Evolutionary conservation across 2,113 vertebrate genomes (phyloP), one percentile per base, ranked within the genome.

Genomic region (Microtus oregoni): DNA sequence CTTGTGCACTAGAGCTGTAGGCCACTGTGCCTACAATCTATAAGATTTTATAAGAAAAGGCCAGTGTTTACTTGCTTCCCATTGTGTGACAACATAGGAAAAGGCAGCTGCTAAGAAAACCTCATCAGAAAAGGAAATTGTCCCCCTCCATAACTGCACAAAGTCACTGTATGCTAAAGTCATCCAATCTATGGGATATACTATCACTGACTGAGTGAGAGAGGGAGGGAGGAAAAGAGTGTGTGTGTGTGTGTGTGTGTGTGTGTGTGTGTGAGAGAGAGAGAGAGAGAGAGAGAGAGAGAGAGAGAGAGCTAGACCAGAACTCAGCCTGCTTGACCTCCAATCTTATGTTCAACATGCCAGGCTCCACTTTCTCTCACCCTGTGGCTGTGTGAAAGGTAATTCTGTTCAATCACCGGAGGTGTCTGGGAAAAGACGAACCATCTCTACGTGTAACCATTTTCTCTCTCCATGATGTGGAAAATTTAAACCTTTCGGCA

Each of bases 401-500:
- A 86, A 35, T 68, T 95, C 67, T 92, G 26, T 88, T 67, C 68
- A 61, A 50, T 95, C 77, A 75, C 44, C 73, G 55, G 58, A 93
- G 44, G 82, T 86, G 58, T 92, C 92, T 92, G 28, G 50, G 96
- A 94, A 98, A 95, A 97, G 96, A 98, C 90, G 81, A 65, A 94
- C 30, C 12, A 96, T 96, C 96, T 98, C 98, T 98, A 96, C 91
- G 95, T 96, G 97, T 93, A 98, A 79, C 90, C 97, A 97, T 98
- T 98, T 98, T 95, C 96, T 98, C 92, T 90, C 97, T 98, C 97
- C 97, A 96, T 90, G 94, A 97, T 70, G 97, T 96, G 97, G 98
- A 99, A 99, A 98, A 97, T 97, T 61, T 98, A 98, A 98, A 97
- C 98, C 98, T 98, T 98, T 98, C 94, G 90, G 97, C 98, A 98